Base-by-base conservation (phyloP, 92 coral and sea anemone genomes). In the Palythoa grandiflora region DNA sequence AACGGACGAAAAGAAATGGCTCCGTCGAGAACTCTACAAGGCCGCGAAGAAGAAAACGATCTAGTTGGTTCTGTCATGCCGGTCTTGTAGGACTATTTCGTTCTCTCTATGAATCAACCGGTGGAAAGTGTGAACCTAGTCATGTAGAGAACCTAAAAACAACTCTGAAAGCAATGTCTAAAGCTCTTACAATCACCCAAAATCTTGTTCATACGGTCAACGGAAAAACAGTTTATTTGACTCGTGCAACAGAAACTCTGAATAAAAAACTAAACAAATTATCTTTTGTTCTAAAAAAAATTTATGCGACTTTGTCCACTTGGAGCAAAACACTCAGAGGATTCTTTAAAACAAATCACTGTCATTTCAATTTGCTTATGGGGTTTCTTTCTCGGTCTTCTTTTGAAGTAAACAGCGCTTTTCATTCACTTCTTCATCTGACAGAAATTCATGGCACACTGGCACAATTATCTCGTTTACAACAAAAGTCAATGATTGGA, bases 61-160 rank as follows among this genome's bases (percentile, higher is more conserved):
- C 54, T 16, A 65, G 57, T 75, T 78, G 84, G 84, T 78, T 78
- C 36, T 77, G 81, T 50, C 81, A 53, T 54, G 81, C 81, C 53
- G 81, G 81, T 8, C 48, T 44, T 44, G 1, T 44, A 5, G 71
- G 83, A 48, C 16, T 78, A 19, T 78, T 78, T 78, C 83, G 83
- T 20, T 20, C 39, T 52, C 83, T 78, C 37, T 78, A 78, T 57
- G 83, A 57, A 17, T 78, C 70, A 54, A 28, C 83, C 1, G 91
- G 94, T 9, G 91, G 78, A 6, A 68, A 59, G 1, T 91, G 89
- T 51, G 91, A 91, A 79, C 68, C 87, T 6, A 77, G 40, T 73
- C 87, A 79, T 17, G 71, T 88, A 2, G 35, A 36, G 9, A 88
- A 88, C 57, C 73, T 91, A 2, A 84, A 78, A 19, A 21, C 84